These are phyloP conservation scores for Seira sanloemensis DNA, from an alignment of 2,888 invertebrate genomes.

Conservation along the genomic window DNA sequence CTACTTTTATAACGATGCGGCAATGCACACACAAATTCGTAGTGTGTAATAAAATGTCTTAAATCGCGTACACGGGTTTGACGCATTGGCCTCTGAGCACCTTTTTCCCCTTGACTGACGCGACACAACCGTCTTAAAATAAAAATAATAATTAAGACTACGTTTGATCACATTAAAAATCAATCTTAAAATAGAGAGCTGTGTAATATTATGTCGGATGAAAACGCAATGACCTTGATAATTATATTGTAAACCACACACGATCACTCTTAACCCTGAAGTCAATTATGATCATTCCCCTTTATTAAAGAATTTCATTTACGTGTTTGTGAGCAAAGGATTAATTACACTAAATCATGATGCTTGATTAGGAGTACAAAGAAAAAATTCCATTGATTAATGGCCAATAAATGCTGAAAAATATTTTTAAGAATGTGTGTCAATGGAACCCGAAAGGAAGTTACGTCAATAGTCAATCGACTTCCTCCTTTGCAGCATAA, in stretches of 20 bases:
- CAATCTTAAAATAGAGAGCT: not conserved
- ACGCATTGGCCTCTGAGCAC: too few relatives aligned
- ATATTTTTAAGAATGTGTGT: not conserved
- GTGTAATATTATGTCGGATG: not conserved
- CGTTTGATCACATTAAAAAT: too few relatives aligned
- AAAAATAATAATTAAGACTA: too few relatives aligned
- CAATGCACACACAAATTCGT: not conserved
- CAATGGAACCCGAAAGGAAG: not conserved
- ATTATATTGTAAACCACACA: too few relatives aligned
- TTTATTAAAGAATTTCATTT: not conserved
- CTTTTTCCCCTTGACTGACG: not conserved
- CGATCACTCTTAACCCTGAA: not conserved
- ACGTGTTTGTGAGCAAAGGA: not conserved
- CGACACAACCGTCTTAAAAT: not conserved
- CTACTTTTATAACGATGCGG: not conserved
- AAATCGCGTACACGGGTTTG: too few relatives aligned
- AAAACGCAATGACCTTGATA: not conserved
- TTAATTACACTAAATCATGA: not conserved
- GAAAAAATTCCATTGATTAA: not conserved
- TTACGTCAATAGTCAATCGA: not conserved
- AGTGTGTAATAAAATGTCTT: too few relatives aligned
- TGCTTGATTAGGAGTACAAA: not conserved
- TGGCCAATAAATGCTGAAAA: not conserved
- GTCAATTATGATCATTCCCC: not conserved
- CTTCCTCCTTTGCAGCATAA: too few relatives aligned